Evolutionary conservation across 2,797 vertebrate species (phyloP).

Genomic region (Falco novaeseelandiae): DNA sequence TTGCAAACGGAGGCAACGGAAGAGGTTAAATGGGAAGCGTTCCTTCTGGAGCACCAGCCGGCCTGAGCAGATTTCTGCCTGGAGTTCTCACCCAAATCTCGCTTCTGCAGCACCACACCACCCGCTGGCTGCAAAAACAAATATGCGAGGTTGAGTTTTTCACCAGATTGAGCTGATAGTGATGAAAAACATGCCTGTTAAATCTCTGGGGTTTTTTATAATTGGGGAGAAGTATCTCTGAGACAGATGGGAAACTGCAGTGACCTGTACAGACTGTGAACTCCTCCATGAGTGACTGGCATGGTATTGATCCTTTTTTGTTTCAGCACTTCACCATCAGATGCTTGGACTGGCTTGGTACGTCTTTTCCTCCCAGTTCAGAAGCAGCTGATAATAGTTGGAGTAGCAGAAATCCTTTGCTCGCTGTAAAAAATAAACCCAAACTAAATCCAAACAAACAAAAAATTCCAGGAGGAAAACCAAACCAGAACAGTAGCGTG

Average conservation of each 20-base stretch:
- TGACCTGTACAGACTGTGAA: slow-evolving; percentile 22
- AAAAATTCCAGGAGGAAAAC: neutral
- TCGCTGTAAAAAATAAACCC: neutral
- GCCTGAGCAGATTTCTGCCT: slow-evolving; percentile 63
- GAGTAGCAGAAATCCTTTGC: neutral
- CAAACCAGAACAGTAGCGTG: neutral
- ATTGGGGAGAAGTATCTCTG: slow-evolving; percentile 25
- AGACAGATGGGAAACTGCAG: slow-evolving; percentile 60
- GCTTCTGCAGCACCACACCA: slow-evolving; percentile 55
- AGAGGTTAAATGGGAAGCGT: slow-evolving; percentile 63
- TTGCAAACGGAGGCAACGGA: slow-evolving; percentile 46
- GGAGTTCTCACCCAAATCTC: slow-evolving; percentile 65
- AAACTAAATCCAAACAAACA: neutral
- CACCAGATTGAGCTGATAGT: slow-evolving; percentile 63
- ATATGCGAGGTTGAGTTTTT: slow-evolving; percentile 62
- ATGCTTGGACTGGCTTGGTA: neutral
- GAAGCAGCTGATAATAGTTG: neutral
- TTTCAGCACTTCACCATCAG: neutral
- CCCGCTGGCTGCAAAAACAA: slow-evolving; percentile 70
- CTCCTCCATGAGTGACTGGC: slow-evolving; percentile 9
- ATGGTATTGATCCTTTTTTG: slow-evolving; percentile 39
- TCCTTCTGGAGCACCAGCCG: slow-evolving; percentile 69
- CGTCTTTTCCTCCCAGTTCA: neutral
- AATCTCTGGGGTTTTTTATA: slow-evolving; percentile 54
- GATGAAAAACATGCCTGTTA: slow-evolving; percentile 71